A percentile compares a stretch with the other conserved stretches of the same genome.
Evolutionary conservation across 2,113 vertebrate genomes (phyloP).

Genomic region (Machaerirhynchus nigripectus): DNA sequence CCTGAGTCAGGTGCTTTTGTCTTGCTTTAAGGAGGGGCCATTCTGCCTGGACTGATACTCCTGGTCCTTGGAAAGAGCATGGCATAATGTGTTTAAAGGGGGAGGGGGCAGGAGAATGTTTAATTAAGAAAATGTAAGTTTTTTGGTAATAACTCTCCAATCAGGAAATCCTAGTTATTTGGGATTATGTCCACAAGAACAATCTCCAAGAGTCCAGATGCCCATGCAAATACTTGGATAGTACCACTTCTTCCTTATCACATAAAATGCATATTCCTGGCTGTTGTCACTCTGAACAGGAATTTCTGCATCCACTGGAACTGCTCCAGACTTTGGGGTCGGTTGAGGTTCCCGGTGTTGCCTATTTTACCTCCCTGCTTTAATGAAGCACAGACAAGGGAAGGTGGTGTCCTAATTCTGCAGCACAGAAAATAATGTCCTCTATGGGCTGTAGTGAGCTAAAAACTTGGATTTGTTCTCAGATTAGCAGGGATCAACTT

Average conservation of each 20-base stretch:
- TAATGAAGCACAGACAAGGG: not conserved
- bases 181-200: not conserved
- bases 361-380: not conserved
- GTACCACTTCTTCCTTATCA: not conserved
- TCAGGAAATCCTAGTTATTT: not conserved
- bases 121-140: not conserved
- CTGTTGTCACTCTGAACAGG: not conserved
- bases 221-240: not conserved
- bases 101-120: not conserved
- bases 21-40: not conserved
- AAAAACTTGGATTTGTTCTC: conserved; percentile 8
- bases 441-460: not conserved
- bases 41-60: not conserved
- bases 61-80: not conserved
- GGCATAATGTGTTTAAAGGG: not conserved
- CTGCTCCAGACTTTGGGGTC: not conserved
- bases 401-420: not conserved
- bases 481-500: conserved; percentile 9
- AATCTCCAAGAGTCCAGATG: not conserved
- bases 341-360: not conserved
- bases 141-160: not conserved
- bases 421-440: not conserved
- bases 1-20: not conserved
- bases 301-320: not conserved
- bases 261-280: not conserved